Conservation (phyloP, 2,797 vertebrate genomes). For the Siniperca obscura region DNA sequence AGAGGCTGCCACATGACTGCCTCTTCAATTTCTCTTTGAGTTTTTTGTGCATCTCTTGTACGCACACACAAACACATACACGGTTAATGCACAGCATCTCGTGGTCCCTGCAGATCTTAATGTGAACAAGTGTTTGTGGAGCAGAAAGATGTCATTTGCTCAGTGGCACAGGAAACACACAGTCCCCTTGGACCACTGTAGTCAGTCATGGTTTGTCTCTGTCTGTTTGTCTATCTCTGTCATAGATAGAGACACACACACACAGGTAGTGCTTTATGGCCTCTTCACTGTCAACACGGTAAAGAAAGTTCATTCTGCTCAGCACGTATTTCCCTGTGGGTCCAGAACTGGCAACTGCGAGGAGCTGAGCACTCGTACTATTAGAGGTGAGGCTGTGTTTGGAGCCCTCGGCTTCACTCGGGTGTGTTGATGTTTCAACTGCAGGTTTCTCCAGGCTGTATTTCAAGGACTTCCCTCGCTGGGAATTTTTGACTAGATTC, state of each 20-base stretch:
- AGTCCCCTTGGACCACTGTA: constrained; percentile 62
- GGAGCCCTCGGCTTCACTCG: constrained; percentile 66
- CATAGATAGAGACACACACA: constrained; percentile 45
- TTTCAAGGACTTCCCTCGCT: constrained; percentile 75
- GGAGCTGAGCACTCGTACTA: constrained; percentile 61
- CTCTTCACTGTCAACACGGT: constrained; percentile 68
- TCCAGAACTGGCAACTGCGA: constrained; percentile 69
- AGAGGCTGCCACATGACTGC: constrained; percentile 36
- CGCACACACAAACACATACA: constrained; percentile 24
- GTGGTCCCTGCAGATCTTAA: constrained; percentile 64
- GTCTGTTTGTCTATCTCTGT: constrained; percentile 67
- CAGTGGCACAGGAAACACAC: constrained; percentile 68
- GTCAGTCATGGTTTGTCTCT: constrained; percentile 66
- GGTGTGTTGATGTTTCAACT: constrained; percentile 72
- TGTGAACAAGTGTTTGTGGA: constrained; percentile 72
- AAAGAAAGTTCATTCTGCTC: constrained; percentile 75
- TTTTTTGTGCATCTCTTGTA: constrained; percentile 26
- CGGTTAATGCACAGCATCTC: constrained; percentile 35
- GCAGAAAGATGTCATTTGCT: constrained; percentile 80
- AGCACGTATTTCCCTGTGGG: constrained; percentile 71
- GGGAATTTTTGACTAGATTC: constrained; percentile 65
- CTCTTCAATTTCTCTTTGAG: constrained; percentile 20
- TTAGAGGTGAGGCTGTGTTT: constrained; percentile 67
- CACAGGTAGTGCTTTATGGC: constrained; percentile 52
- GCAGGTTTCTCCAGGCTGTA: constrained; percentile 71